Percentiles rank a stretch among this genome's conserved stretches.
Evolutionary conservation across 2,888 invertebrate genomes (phyloP).

Genomic region (Synanthedon tipuliformis): DNA sequence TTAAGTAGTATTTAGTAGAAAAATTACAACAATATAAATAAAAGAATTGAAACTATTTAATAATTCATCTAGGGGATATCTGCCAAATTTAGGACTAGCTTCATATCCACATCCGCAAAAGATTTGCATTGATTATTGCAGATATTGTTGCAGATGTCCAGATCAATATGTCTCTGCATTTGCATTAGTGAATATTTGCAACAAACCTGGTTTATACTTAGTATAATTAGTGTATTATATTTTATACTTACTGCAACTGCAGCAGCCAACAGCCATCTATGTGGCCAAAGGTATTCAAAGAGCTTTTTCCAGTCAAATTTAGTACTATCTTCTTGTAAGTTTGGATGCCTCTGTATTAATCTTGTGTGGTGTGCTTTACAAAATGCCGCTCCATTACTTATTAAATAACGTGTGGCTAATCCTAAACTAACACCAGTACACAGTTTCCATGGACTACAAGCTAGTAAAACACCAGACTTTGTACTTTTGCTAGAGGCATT

Average conservation of each 20-base stretch:
- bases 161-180: too few relatives aligned
- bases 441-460: constrained; percentile 56
- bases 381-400: constrained; percentile 70
- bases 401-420: constrained; percentile 36
- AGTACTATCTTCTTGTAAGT: constrained; percentile 58
- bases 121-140: too few relatives aligned
- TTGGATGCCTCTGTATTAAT: constrained; percentile 67
- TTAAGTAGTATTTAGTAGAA: too few relatives aligned
- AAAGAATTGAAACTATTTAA: too few relatives aligned
- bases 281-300: constrained; percentile 78
- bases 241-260: constrained; percentile 79
- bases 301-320: constrained; percentile 85
- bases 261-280: constrained; percentile 79
- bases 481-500: constrained; percentile 27
- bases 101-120: too few relatives aligned
- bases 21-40: too few relatives aligned
- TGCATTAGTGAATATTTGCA: too few relatives aligned
- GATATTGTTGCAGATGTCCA: too few relatives aligned
- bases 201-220: too few relatives aligned
- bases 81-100: too few relatives aligned
- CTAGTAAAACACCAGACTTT: constrained; percentile 30
- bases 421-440: constrained; percentile 58
- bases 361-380: constrained; percentile 72
- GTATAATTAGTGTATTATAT: too few relatives aligned
- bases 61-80: too few relatives aligned